Evolutionary conservation across 2,113 vertebrate genomes (phyloP).

Genomic region (Garra rufa): DNA sequence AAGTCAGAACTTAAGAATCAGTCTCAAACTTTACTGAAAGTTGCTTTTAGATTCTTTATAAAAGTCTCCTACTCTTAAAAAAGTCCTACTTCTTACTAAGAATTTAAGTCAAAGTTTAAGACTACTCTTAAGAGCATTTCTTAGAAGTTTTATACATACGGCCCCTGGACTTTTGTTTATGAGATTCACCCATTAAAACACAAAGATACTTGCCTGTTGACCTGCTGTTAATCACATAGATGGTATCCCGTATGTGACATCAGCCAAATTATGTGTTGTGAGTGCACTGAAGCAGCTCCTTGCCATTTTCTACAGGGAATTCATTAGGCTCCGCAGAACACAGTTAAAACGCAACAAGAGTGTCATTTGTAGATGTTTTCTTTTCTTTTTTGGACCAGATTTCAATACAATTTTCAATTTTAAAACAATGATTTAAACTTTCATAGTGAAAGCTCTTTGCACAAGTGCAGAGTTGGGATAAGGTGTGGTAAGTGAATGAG

Average conservation of each 20-base stretch:
- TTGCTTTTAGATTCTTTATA: no score
- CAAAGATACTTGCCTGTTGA: background rate
- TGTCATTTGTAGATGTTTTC: background rate
- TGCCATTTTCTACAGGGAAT: background rate
- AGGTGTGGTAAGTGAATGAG: background rate
- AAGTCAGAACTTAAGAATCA: no score
- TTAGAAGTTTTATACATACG: no score
- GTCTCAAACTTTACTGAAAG: no score
- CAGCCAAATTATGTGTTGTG: background rate
- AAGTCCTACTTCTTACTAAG: no score
- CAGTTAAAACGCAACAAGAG: conserved; percentile 2
- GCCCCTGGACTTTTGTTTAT: background rate
- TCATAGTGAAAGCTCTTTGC: conserved; percentile 16
- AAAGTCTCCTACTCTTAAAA: no score
- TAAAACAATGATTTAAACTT: conserved; percentile 42
- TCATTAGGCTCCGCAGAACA: background rate
- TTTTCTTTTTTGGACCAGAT: background rate
- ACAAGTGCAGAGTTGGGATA: background rate
- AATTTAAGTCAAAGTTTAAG: no score
- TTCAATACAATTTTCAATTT: conserved; percentile 45
- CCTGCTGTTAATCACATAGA: background rate
- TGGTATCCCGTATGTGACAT: background rate
- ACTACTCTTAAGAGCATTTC: no score
- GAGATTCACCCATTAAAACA: background rate
- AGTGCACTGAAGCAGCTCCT: background rate